These are phyloP conservation scores for Leucozona laternaria DNA, from an alignment of 2,888 invertebrate genomes.

Conservation along the genomic window DNA sequence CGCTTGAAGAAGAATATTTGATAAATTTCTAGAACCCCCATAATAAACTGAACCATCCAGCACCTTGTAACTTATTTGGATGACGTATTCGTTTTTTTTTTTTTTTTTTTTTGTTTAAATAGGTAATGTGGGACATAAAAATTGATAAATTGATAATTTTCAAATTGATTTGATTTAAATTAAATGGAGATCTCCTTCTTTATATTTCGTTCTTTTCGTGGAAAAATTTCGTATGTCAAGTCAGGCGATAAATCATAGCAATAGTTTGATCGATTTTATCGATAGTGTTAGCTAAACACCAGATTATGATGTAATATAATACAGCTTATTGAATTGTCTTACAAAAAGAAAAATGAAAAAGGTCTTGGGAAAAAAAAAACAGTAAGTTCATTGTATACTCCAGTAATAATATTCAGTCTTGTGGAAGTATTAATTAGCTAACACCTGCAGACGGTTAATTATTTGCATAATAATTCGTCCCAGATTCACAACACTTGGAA, in stretches of 20 bases:
- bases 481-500: slow-evolving; percentile 9
- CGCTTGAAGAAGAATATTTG: neutral
- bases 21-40: slow-evolving; percentile 1
- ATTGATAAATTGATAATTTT: neutral
- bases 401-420: slow-evolving; percentile 12
- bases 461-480: slow-evolving; percentile 38
- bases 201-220: slow-evolving; percentile 3
- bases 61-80: slow-evolving; percentile 59
- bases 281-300: neutral
- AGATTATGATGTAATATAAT: slow-evolving; percentile 23
- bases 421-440: slow-evolving; percentile 17
- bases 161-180: neutral
- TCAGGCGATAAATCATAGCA: slow-evolving; percentile 30
- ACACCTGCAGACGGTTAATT: neutral
- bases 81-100: slow-evolving; percentile 61
- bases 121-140: neutral
- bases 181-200: slow-evolving; percentile 13
- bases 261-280: slow-evolving; percentile 32
- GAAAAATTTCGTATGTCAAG: slow-evolving; percentile 7
- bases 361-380: neutral
- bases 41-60: neutral
- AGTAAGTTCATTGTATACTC: slow-evolving; percentile 5
- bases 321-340: slow-evolving; percentile 1
- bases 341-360: neutral
- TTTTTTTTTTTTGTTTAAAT: neutral